Evolutionary conservation across 1,140 invertebrate species (phyloP).

Genomic region (Meloidogyne exigua): DNA sequence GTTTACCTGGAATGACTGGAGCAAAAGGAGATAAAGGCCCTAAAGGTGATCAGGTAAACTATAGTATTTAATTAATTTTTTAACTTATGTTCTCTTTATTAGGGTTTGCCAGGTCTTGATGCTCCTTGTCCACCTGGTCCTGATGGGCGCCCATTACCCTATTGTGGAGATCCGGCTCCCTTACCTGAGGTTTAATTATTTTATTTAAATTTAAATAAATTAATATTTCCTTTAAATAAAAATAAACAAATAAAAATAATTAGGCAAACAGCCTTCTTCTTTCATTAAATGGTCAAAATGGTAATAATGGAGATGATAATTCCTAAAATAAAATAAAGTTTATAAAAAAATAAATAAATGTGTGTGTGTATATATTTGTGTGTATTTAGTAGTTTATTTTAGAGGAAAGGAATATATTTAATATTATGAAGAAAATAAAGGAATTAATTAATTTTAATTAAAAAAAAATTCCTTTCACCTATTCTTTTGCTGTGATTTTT

Average conservation of each 20-base stretch:
- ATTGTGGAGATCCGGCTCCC: constrained; percentile 71
- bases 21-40: constrained; percentile 86
- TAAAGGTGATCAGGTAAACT: constrained; percentile 78
- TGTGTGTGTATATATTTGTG: not conserved
- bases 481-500: not conserved
- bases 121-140: constrained; percentile 90
- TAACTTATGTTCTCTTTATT: constrained; percentile 16
- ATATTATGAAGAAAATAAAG: no score
- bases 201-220: no score
- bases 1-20: constrained; percentile 76
- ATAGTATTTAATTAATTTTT: constrained; percentile 1
- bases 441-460: no score
- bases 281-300: not conserved
- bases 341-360: not conserved
- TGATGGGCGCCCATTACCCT: constrained; percentile 86
- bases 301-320: not conserved
- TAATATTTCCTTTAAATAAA: no score
- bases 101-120: constrained; percentile 88
- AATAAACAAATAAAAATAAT: not conserved
- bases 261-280: not conserved
- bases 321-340: not conserved
- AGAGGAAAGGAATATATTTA: no score
- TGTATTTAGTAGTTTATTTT: no score
- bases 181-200: constrained; percentile 9
- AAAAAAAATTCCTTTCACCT: not conserved